These are phyloP conservation scores for Nomada goodeniana DNA, from an alignment of 2,888 invertebrate species.

Conservation along the genomic window DNA sequence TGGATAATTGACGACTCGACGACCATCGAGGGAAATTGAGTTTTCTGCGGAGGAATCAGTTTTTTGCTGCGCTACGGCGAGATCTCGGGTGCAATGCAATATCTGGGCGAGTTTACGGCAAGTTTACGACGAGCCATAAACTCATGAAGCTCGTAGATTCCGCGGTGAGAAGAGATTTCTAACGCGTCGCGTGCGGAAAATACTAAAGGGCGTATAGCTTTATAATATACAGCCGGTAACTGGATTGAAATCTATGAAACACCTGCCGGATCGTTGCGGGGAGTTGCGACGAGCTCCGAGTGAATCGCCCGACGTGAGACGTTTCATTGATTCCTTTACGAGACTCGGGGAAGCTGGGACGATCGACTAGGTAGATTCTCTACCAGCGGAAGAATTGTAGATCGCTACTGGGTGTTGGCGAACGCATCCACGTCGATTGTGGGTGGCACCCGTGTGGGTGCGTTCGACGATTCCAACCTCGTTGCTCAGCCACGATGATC, in stretches of 20 bases:
- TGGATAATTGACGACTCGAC: not conserved
- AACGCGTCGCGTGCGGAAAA: slow-evolving; percentile 42
- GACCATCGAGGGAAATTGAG: not conserved
- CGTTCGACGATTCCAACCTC: slow-evolving; percentile 69
- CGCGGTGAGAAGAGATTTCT: slow-evolving; percentile 25
- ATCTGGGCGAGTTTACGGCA: slow-evolving; percentile 44
- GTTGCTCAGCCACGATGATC: slow-evolving; percentile 70
- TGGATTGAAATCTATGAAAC: slow-evolving; percentile 47
- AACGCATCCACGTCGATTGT: slow-evolving; percentile 48
- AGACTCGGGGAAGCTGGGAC: too few relatives aligned
- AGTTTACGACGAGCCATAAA: slow-evolving; percentile 47
- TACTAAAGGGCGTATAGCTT: slow-evolving; percentile 6
- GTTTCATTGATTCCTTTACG: too few relatives aligned
- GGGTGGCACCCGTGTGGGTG: slow-evolving; percentile 65
- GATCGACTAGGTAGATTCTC: not conserved
- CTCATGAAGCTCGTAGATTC: slow-evolving; percentile 45
- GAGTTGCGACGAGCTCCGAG: slow-evolving; percentile 18
- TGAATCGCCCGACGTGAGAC: not conserved
- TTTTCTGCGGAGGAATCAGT: slow-evolving; percentile 20
- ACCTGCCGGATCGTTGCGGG: slow-evolving; percentile 38
- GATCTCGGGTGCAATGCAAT: slow-evolving; percentile 25
- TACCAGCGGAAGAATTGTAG: not conserved
- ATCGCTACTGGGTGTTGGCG: slow-evolving; percentile 32
- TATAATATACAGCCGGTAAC: slow-evolving; percentile 35
- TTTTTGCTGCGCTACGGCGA: not conserved